Percentiles rank a stretch among this genome's conserved stretches.
Conservation (phyloP, 1,140 invertebrate species). For the Neodiprion fabricii region DNA sequence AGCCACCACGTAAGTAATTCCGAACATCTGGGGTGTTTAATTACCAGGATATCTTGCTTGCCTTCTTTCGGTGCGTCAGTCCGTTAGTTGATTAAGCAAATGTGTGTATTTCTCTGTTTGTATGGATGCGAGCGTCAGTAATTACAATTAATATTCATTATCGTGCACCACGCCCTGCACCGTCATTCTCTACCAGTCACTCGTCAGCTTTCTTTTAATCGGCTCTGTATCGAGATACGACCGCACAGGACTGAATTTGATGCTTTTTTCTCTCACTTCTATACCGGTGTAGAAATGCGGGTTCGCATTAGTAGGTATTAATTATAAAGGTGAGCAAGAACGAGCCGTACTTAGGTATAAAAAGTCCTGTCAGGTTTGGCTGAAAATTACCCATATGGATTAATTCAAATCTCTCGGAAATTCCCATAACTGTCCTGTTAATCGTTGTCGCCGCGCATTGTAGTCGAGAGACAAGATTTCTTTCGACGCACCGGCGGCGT, state of each 20-base stretch:
- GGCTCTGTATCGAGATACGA: not conserved
- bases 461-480: not conserved
- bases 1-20: constrained; percentile 53
- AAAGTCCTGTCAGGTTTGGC: not conserved
- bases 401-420: constrained; percentile 1
- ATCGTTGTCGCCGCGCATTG: not conserved
- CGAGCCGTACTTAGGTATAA: not conserved
- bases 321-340: not conserved
- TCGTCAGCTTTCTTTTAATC: not conserved
- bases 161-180: constrained; percentile 17
- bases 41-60: constrained; percentile 55
- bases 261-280: not conserved
- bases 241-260: not conserved
- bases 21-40: constrained; percentile 58
- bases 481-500: constrained; percentile 2
- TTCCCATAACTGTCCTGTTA: not conserved
- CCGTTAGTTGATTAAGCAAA: constrained; percentile 50
- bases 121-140: constrained; percentile 25
- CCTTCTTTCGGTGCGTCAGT: constrained; percentile 42
- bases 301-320: not conserved
- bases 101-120: constrained; percentile 42
- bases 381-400: not conserved
- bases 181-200: not conserved
- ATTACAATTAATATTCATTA: constrained; percentile 45
- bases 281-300: not conserved